Evolutionary conservation across 2,797 vertebrate genomes (phyloP), one percentile per base, ranked within the genome.

Genomic region (Harpagifer antarcticus): DNA sequence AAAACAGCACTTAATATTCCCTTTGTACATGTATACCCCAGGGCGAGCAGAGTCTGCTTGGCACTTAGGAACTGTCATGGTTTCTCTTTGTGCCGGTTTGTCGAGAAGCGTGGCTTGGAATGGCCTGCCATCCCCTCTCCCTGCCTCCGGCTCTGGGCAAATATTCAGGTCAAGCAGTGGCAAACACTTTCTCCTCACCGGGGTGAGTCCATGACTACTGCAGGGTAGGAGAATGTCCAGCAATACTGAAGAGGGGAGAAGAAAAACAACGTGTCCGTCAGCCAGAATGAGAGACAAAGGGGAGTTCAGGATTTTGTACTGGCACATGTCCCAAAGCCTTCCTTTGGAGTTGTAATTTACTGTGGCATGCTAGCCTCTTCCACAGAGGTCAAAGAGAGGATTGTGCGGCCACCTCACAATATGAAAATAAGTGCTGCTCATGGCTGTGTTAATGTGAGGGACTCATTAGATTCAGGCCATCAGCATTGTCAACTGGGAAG

Each of bases 401-500:
- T 78, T 81, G 73, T 90, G 68, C 74, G 67, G 77, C 74, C 78
- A 82, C 72, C 65, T 68, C 63, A 58, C 75, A 68, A 73, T 43
- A 60, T 27, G 49, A 63, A 47, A 61, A 37, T 49, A 78, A 69
- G 70, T 71, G 87, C 87, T 79, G 83, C 82, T 88, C 20, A 15
- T 23, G 58, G 87, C 84, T 66, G 68, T 81, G 81, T 69, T 71
- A 84, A 87, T 59, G 84, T 12, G 23, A 82, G 60, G 49, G 71
- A 45, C 74, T 63, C 80, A 75, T 87, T 89, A 81, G 83, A 89
- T 87, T 83, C 75, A 23, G 79, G 78, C 89, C 84, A 86, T 91
- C 91, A 92, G 92, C 91, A 92, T 23, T 84, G 87, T 88, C 86
- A 85, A 90, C 87, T 74, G 87, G 92, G 87, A 89, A 93, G 76